Conservation (phyloP, 1,140 invertebrate genomes). For the Vanessa atalanta region DNA sequence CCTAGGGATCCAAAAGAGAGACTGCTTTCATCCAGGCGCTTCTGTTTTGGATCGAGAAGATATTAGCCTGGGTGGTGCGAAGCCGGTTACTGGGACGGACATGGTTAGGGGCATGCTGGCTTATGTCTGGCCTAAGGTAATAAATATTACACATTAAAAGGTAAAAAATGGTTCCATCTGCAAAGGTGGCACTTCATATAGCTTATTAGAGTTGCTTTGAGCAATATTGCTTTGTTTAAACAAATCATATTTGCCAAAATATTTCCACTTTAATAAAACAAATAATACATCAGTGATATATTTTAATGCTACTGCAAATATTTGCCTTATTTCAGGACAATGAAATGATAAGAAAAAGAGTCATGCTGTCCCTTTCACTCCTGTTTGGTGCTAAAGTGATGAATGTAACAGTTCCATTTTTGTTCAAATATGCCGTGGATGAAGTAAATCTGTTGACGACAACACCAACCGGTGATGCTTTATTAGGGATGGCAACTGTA, state of each 20-base stretch:
- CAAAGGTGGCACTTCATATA: too few relatives aligned
- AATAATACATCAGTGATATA: too few relatives aligned
- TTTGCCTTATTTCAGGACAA: conserved; percentile 84
- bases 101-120: conserved; percentile 94
- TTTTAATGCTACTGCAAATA: too few relatives aligned
- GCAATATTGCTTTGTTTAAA: too few relatives aligned
- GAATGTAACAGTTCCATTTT: conserved; percentile 97
- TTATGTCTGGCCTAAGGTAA: conserved; percentile 97
- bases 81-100: conserved; percentile 86
- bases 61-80: conserved; percentile 82
- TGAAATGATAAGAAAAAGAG: conserved; percentile 88
- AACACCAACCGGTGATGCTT: conserved; percentile 68
- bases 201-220: too few relatives aligned
- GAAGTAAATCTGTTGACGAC: conserved; percentile 86
- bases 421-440: conserved; percentile 97
- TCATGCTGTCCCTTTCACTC: conserved; percentile 91
- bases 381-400: conserved; percentile 91
- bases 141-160: conserved; percentile 25
- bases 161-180: neutral
- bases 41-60: conserved; percentile 86
- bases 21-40: conserved; percentile 95
- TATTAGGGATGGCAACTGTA: conserved; percentile 86
- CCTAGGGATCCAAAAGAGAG: conserved; percentile 85
- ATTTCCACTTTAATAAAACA: too few relatives aligned
- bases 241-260: too few relatives aligned